Evolutionary conservation across 2,888 invertebrate genomes (phyloP), one percentile per base, ranked within the genome.

Genomic region (Pelosia muscerda): DNA sequence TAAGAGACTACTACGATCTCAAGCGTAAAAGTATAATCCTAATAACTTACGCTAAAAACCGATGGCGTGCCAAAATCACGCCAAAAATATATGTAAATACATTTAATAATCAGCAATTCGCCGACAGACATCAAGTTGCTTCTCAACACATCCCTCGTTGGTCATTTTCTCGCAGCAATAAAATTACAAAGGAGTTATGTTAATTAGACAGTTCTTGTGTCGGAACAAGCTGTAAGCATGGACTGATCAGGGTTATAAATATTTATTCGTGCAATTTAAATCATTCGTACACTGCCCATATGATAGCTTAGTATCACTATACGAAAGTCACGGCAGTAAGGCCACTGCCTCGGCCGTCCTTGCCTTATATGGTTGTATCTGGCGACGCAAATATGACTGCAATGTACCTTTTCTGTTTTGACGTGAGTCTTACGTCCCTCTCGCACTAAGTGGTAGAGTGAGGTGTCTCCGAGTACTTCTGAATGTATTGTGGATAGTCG

Each of bases 301-400:
- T 75, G 70, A 80, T 75, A 74, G 59, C 69, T 69, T 72, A 71
- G 73, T 83, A 81, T 78, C 77, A 78, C 78, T 75, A 81, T 82
- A 83, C 84, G 86, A 87, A 86, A 87, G 88, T 85, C 79, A 78
- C 83, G 77, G 71, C 81, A 75, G 73, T 84, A 85, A 89, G 89
- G 88, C 79, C 85, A 81, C 75, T 82, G 74, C 81, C 79, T 83
- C 82, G 75, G 77, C 66, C 90, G 91, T 85, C 91, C 91, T 91
- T 90, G 90, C 91, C 90, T 74, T 91, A 90, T 90, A 90, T 85
- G 91, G 91, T 69, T 76, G 79, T 78, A 77, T 84, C 86, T 84
- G 84, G 81, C 84, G 82, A 82, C 85, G 83, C 80, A 76, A 79
- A 81, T 81, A 68, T 71, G 68, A 70, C 68, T 69, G 71, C 77